Conservation (phyloP, 2,797 vertebrate genomes). For the Lindbergichthys nudifrons region DNA sequence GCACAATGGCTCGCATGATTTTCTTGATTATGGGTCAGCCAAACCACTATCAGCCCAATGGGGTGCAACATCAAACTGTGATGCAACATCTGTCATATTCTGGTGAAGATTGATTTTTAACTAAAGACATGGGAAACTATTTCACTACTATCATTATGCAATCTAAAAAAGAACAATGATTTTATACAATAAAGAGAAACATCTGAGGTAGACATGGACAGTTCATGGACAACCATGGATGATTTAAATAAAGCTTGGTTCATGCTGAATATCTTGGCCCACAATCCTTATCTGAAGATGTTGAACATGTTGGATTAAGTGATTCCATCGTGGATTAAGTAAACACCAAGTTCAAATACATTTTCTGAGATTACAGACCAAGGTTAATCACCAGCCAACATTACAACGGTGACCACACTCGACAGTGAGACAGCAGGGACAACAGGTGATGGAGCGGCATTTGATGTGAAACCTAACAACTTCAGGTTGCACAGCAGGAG, state of each 20-base stretch:
- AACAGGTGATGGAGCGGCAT: constrained; percentile 44
- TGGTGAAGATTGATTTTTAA: constrained; percentile 19
- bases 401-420: constrained; percentile 27
- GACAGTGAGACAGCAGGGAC: constrained; percentile 19
- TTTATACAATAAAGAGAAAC: constrained; percentile 24
- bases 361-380: constrained; percentile 21
- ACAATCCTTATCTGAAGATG: constrained; percentile 17
- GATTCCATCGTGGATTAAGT: constrained; percentile 32
- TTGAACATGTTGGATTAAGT: constrained; percentile 31
- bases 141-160: constrained; percentile 24
- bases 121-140: constrained; percentile 12
- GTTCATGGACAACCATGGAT: constrained; percentile 6
- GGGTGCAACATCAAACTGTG: constrained; percentile 43
- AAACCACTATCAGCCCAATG: constrained; percentile 43
- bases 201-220: constrained; percentile 17
- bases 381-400: constrained; percentile 29
- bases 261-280: background rate
- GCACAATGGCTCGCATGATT: constrained; percentile 37
- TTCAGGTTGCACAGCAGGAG: constrained; percentile 33
- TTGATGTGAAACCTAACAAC: constrained; percentile 51
- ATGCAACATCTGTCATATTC: constrained; percentile 58
- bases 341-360: constrained; percentile 2
- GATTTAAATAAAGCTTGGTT: constrained; percentile 21
- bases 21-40: constrained; percentile 40
- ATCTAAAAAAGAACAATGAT: constrained; percentile 11